Evolutionary conservation across 2,888 invertebrate genomes (phyloP).

Genomic region (Caenorhabditis macrosperma): DNA sequence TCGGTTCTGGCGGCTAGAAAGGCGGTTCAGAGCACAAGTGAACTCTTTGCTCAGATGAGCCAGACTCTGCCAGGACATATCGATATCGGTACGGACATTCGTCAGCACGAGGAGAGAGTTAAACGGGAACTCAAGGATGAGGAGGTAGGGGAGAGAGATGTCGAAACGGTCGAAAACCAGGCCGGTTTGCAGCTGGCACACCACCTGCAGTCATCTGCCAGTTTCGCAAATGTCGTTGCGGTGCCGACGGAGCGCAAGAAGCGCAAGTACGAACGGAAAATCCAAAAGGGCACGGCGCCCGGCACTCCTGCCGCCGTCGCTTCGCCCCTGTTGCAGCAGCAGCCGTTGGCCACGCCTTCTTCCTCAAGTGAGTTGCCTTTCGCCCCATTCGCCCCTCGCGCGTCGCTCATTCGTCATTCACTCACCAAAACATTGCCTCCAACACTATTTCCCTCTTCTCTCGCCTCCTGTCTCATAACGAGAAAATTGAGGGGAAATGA

Average conservation of each 20-base stretch:
- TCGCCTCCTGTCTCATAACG: neutral
- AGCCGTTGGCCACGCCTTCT: constrained; percentile 28
- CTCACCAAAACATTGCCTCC: constrained; percentile 2
- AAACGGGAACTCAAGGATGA: constrained; percentile 68
- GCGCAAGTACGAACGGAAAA: constrained; percentile 69
- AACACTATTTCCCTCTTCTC: no score
- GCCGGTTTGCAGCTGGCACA: constrained; percentile 52
- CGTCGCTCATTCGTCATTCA: constrained; percentile 6
- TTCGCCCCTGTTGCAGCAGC: constrained; percentile 27
- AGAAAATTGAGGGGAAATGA: neutral
- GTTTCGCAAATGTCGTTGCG: constrained; percentile 13
- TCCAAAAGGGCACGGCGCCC: constrained; percentile 32
- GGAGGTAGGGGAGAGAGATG: constrained; percentile 53
- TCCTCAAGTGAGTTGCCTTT: constrained; percentile 36
- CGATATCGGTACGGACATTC: constrained; percentile 67
- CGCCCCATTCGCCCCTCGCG: constrained; percentile 9
- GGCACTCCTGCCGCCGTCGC: constrained; percentile 35
- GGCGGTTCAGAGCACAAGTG: constrained; percentile 65
- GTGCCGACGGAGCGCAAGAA: constrained; percentile 62
- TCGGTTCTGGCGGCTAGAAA: constrained; percentile 64
- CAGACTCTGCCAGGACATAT: constrained; percentile 71
- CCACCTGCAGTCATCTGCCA: constrained; percentile 42
- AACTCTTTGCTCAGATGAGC: constrained; percentile 74
- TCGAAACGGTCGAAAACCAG: neutral
- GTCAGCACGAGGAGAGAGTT: constrained; percentile 67